These are phyloP conservation scores for Willisornis vidua DNA, from an alignment of 2,113 vertebrate species.

Conservation along the genomic window DNA sequence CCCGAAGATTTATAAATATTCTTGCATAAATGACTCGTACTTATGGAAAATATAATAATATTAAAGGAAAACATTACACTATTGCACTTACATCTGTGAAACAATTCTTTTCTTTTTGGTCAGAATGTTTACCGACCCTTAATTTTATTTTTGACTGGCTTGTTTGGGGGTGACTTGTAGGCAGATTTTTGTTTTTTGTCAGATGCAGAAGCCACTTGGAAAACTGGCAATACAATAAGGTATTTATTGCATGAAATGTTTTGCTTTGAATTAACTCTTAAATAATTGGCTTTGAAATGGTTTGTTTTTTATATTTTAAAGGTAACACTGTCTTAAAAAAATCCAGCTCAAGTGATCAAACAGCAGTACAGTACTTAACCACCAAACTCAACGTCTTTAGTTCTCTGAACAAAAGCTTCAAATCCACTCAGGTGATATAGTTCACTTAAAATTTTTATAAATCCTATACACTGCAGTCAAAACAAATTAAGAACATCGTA, in stretches of 20 bases:
- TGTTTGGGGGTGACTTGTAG: background rate
- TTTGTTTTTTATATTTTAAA: background rate
- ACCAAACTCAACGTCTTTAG: background rate
- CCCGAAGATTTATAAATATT: conserved; percentile 58
- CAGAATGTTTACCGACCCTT: conserved; percentile 15
- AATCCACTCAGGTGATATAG: background rate
- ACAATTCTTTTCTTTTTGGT: background rate
- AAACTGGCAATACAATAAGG: background rate
- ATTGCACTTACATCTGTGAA: background rate
- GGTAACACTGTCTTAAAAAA: background rate
- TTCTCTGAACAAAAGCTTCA: background rate
- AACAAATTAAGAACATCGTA: background rate
- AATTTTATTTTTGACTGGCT: conserved; percentile 16
- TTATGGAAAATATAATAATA: conserved; percentile 52
- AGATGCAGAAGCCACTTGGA: background rate
- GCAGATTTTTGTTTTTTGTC: background rate
- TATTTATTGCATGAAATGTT: background rate
- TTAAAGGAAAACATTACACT: conserved; percentile 41
- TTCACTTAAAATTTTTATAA: background rate
- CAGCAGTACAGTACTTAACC: background rate
- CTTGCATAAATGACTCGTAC: conserved; percentile 58
- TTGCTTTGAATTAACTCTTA: background rate
- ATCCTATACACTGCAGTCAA: background rate
- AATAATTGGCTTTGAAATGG: background rate
- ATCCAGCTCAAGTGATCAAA: background rate